phyloP scores from a whole-genome alignment of 2,888 invertebrate species.

The Aphodius sticticus region DNA sequence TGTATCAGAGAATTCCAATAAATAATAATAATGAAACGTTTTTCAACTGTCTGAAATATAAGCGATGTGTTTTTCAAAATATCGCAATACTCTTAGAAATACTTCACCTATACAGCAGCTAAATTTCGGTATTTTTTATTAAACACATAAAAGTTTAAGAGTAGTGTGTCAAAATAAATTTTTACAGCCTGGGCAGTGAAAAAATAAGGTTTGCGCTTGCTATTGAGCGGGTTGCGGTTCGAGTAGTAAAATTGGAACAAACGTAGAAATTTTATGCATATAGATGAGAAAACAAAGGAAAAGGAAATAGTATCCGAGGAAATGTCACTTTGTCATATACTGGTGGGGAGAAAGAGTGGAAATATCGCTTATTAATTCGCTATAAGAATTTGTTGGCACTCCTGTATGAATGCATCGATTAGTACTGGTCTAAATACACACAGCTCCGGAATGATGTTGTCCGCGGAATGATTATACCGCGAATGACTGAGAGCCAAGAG shows the following conservation, averaged over 20 bases:
- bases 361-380: not conserved
- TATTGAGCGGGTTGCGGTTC: not conserved
- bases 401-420: not conserved
- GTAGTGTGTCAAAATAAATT: not conserved
- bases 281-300: not conserved
- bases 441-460: not conserved
- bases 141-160: not conserved
- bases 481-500: conserved; percentile 8
- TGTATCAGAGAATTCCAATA: no score
- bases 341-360: not conserved
- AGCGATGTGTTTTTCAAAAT: no score
- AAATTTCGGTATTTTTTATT: not conserved
- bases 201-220: not conserved
- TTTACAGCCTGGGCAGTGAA: not conserved
- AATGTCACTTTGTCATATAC: not conserved
- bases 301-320: not conserved
- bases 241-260: not conserved
- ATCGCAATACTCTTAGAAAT: no score
- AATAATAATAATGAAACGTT: no score
- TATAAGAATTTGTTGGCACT: no score
- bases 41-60: no score
- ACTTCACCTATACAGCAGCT: not conserved
- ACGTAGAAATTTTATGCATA: conserved; percentile 4
- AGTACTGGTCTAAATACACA: not conserved
- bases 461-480: not conserved